Evolutionary conservation across 2,888 invertebrate species (phyloP).

Genomic region (Sminthurinus aureus): DNA sequence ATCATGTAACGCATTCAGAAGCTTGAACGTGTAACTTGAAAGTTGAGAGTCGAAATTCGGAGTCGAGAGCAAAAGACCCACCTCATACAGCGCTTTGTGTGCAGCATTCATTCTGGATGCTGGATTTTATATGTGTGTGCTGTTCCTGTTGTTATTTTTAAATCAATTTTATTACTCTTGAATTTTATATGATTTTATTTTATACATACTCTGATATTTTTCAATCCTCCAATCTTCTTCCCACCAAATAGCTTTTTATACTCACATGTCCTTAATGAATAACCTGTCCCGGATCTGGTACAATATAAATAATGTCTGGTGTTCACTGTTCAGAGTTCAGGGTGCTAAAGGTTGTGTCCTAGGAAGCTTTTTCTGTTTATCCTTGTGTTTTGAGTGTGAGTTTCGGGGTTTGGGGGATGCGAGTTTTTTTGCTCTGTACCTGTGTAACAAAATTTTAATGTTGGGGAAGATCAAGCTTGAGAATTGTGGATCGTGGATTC

Average conservation of each 20-base stretch:
- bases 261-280: neutral
- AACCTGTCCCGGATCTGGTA: no score
- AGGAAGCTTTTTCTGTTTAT: no score
- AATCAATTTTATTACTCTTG: neutral
- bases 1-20: no score
- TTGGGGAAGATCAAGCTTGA: neutral
- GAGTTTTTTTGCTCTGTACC: neutral
- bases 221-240: neutral
- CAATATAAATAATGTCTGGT: no score
- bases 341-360: no score
- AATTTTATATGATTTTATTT: neutral
- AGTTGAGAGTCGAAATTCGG: no score
- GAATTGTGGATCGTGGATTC: neutral
- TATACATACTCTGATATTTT: neutral
- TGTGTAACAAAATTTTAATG: neutral
- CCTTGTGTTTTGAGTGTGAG: no score
- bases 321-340: no score
- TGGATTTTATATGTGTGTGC: neutral
- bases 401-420: neutral
- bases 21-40: no score
- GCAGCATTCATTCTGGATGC: neutral
- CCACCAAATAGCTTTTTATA: neutral
- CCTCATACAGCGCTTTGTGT: no score
- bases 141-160: neutral
- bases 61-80: no score